Percentiles rank a stretch among this genome's conserved stretches.
Evolutionary conservation across 1,140 invertebrate genomes (phyloP).

Genomic region (Cherax quadricarinatus): DNA sequence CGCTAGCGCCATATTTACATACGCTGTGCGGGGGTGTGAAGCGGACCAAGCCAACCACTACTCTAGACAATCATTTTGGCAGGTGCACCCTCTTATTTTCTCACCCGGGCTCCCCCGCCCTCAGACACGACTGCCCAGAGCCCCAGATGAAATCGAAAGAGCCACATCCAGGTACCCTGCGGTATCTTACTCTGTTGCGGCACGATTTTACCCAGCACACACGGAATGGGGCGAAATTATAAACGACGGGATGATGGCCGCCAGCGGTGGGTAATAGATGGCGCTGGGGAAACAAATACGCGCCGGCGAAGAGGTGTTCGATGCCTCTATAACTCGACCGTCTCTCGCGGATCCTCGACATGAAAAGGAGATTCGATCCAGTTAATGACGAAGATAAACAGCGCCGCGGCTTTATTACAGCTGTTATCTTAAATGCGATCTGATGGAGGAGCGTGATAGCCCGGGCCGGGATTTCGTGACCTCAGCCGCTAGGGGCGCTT

Average conservation of each 20-base stretch:
- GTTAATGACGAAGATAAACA: slow-evolving; percentile 52
- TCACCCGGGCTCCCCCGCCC: slow-evolving; percentile 30
- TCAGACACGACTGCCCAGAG: slow-evolving; percentile 23
- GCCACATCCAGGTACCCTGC: not conserved
- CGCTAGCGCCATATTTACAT: slow-evolving; percentile 50
- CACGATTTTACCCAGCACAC: not conserved
- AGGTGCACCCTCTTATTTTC: slow-evolving; percentile 43
- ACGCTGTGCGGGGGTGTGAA: slow-evolving; percentile 39
- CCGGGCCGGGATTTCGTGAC: slow-evolving; percentile 17
- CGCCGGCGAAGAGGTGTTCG: not conserved
- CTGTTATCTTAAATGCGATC: slow-evolving; percentile 44
- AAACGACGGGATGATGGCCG: slow-evolving; percentile 34
- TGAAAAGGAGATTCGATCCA: slow-evolving; percentile 39
- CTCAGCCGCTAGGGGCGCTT: not conserved
- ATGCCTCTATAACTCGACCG: not conserved
- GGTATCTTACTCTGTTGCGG: slow-evolving; percentile 9
- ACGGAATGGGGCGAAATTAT: slow-evolving; percentile 17
- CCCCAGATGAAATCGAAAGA: slow-evolving; percentile 26
- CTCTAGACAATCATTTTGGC: slow-evolving; percentile 3
- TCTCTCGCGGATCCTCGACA: not conserved
- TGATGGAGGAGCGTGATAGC: slow-evolving; percentile 21
- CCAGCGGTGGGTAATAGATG: slow-evolving; percentile 35
- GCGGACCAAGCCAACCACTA: slow-evolving; percentile 39
- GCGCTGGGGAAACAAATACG: not conserved
- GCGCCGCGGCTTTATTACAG: slow-evolving; percentile 38